Evolutionary conservation across 2,797 vertebrate genomes (phyloP), one percentile per base, ranked within the genome.

Genomic region (Rhinichthys osculus): DNA sequence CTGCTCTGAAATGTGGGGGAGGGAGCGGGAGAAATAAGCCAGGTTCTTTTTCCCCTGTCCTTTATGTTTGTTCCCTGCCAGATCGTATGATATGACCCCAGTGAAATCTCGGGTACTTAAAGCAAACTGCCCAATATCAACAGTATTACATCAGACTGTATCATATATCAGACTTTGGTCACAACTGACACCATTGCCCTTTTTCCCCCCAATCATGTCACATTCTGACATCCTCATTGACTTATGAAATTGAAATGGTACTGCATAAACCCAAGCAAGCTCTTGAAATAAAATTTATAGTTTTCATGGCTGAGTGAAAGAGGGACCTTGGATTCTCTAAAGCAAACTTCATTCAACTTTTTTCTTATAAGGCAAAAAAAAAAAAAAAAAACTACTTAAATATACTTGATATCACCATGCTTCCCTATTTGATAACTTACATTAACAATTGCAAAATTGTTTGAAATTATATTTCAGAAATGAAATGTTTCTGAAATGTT

Each of bases 151-250:
- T 47, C 59, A 64, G 59, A 44, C 57, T 50, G 23, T 13, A 27
- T 64, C 23, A 79, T 81, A 35, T 33, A 47, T 71, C 33, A 69
- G 66, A 27, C 66, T 54, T 54, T 40, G 66, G 47, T 71, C 66
- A 42, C n/a, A 1, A 66, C 16, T 52, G 62, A 69, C 19, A 67
- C 27, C 11, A 0, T 35, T 64, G 23, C 9, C 23, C 8, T 64
- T 3, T 44, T 19, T 62, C 0, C 23, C 78, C 30, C 6, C 17
- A 9, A 17, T 38, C 64, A 9, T 35, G 42, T 81, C 62, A 66
- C 27, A 23, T 47, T 81, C 62, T 67, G 42, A 81, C 64, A 66
- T 81, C 30, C 78, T 81, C 78, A 69, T 52, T 81, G 78, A 69
- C 62, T 69, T 42, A 67, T 30, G 1, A 81, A 81, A 81, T 82